Base-by-base conservation (phyloP, 1,140 invertebrate species). In the Tetramorium parvispinum region DNA sequence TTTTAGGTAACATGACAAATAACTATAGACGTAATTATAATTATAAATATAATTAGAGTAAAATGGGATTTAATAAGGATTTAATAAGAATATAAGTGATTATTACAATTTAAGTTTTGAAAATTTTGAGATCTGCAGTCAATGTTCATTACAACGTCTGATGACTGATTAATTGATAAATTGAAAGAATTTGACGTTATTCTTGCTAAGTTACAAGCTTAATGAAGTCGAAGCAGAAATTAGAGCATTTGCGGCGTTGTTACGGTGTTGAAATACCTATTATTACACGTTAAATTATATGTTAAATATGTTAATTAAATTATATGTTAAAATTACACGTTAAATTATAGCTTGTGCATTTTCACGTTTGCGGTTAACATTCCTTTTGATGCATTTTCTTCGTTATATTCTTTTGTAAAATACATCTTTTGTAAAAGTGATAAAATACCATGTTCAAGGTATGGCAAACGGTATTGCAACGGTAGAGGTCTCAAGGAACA, bases 221-320 rank as follows among this genome's bases (percentile, higher is more conserved):
- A 65, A 53, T 13, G 7, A 79, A 24, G 24, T 11, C 40, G 13
- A 43, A 43, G 46, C 66, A 66, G 40, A 66, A 53, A n/a, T 66
- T 77, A 27, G 8, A 8, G 37, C 21, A 43, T 61, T 59, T 76
- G 37, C 27, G 27, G 21, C 7, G n/a, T 43, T 43, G 40, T 43
- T 43, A 10, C 0, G 40, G 40, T 46, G 11, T 65, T n/a, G 57
- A 32, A 40, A 77, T 61, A 77, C 21, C 3, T 32, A 32, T 32
- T 21, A 4, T 63, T 78, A 43, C 18, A 49, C 21, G 7, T 66
- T 66, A 37, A 79, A 53, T 53, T 79, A 65, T 79, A 65, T 51
- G 53, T 24, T n/a, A n/a, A n/a, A n/a, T n/a, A n/a, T n/a, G n/a
- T n/a, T n/a, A n/a, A n/a, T 66, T 66, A 37, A 79, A 53, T 53